Conservation (phyloP, 2,113 vertebrate genomes). For the Tor tambroides region DNA sequence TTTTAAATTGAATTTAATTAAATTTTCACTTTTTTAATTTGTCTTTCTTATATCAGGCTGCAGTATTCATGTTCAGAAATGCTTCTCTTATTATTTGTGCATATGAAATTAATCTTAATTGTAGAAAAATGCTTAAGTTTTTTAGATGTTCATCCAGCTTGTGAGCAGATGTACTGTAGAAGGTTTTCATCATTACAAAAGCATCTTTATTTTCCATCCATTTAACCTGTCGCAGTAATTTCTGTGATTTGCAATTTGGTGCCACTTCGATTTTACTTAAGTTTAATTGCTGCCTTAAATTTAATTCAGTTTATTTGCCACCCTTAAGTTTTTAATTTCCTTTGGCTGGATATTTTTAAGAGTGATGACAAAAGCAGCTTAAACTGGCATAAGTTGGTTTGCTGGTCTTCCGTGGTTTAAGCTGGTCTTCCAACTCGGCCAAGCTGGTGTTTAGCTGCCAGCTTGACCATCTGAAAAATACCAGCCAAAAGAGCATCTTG, state of each 20-base stretch:
- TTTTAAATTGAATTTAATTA: not conserved
- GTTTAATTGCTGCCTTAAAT: not conserved
- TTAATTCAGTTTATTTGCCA: too few species aligned
- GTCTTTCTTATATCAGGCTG: not conserved
- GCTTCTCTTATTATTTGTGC: not conserved
- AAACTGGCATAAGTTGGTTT: not conserved
- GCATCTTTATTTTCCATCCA: too few species aligned
- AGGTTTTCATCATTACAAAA: not conserved
- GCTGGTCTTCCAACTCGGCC: not conserved
- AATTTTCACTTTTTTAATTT: not conserved
- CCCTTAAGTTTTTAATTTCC: too few species aligned
- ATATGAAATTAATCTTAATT: not conserved
- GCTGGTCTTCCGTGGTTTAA: not conserved
- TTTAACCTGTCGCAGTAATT: not conserved
- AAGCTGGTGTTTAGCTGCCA: not conserved
- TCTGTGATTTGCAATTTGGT: not conserved
- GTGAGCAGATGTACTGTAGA: too few species aligned
- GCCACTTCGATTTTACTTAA: not conserved
- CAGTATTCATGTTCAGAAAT: not conserved
- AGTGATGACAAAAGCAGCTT: not conserved
- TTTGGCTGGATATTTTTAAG: too few species aligned
- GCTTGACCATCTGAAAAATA: not conserved
- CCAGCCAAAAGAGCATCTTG: not conserved
- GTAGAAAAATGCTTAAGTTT: not conserved
- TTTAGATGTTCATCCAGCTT: not conserved